Evolutionary conservation across 2,888 invertebrate genomes (phyloP).

Genomic region (Labia minor): DNA sequence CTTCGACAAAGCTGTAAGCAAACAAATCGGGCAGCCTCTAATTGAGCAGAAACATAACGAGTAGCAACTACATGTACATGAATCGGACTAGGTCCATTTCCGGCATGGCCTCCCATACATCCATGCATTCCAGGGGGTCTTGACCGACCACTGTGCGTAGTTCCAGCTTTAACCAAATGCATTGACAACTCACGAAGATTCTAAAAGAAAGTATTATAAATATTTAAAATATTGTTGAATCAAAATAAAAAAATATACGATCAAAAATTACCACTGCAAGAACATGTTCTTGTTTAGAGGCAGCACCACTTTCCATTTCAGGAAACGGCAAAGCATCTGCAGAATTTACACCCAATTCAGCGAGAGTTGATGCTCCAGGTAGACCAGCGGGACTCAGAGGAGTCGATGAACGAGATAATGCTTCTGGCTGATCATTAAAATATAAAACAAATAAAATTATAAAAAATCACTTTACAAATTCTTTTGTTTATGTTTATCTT

Average conservation of each 20-base stretch:
- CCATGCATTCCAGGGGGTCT: conserved; percentile 39
- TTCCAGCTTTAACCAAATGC: conserved; percentile 54
- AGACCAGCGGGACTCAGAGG: conserved; percentile 66
- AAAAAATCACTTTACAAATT: not conserved
- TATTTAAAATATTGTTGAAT: not conserved
- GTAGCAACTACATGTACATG: conserved; percentile 72
- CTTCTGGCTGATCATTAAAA: conserved; percentile 53
- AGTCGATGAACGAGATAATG: conserved; percentile 71
- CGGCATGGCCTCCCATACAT: conserved; percentile 30
- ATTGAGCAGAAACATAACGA: conserved; percentile 68
- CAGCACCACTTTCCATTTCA: conserved; percentile 74
- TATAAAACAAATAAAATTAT: conserved; percentile 9
- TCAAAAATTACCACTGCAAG: conserved; percentile 59
- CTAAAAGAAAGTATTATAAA: conserved; percentile 36
- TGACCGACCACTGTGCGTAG: conserved; percentile 32
- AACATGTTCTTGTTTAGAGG: conserved; percentile 78
- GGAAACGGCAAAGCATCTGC: conserved; percentile 54
- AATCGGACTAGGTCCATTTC: conserved; percentile 49
- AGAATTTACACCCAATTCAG: conserved; percentile 40
- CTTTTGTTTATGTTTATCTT: too few relatives aligned
- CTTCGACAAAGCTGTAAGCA: conserved; percentile 64
- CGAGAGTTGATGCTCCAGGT: conserved; percentile 35
- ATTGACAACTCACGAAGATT: conserved; percentile 77
- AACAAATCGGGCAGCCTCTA: conserved; percentile 65
- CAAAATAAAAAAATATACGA: not conserved